Evolutionary conservation across 1,140 invertebrate genomes (phyloP).

Genomic region (Lasioglossum baleicum): DNA sequence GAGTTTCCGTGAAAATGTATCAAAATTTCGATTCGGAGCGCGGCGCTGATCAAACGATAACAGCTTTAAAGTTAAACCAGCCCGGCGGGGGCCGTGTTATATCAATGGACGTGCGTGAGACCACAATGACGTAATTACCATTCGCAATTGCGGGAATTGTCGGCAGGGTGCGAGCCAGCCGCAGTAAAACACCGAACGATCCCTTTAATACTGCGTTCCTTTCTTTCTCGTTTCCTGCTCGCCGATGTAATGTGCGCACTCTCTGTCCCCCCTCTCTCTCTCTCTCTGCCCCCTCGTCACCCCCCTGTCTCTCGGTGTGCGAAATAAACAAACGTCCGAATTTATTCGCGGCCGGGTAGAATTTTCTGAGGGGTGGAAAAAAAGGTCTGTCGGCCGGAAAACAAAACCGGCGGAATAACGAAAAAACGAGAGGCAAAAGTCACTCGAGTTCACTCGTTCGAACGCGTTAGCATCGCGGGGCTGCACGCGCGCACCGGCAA

Average conservation of each 20-base stretch:
- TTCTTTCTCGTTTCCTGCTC: not conserved
- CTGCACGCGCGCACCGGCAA: slow-evolving; percentile 7
- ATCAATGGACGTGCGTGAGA: not conserved
- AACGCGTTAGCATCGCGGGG: not conserved
- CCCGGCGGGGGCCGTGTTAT: not conserved
- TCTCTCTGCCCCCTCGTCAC: not conserved
- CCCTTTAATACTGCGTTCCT: not conserved
- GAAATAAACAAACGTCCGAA: not conserved
- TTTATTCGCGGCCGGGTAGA: not conserved
- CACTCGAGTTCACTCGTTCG: not conserved
- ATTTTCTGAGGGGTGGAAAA: not conserved
- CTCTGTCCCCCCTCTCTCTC: no score
- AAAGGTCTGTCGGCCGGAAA: not conserved
- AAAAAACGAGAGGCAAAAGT: no score
- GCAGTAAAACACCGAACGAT: not conserved
- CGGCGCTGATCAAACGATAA: slow-evolving; percentile 18
- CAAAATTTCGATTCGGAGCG: no score
- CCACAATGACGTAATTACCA: slow-evolving; percentile 15
- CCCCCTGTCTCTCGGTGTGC: no score
- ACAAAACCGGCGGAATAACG: no score
- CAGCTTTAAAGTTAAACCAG: slow-evolving; percentile 25
- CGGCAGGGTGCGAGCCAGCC: not conserved
- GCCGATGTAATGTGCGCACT: no score
- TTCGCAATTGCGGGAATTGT: slow-evolving; percentile 9
- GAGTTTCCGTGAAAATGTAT: no score